A percentile compares a stretch with the other conserved stretches of the same genome.
phyloP scores from a whole-genome alignment of 2,113 vertebrate genomes.

The Perca fluviatilis region DNA sequence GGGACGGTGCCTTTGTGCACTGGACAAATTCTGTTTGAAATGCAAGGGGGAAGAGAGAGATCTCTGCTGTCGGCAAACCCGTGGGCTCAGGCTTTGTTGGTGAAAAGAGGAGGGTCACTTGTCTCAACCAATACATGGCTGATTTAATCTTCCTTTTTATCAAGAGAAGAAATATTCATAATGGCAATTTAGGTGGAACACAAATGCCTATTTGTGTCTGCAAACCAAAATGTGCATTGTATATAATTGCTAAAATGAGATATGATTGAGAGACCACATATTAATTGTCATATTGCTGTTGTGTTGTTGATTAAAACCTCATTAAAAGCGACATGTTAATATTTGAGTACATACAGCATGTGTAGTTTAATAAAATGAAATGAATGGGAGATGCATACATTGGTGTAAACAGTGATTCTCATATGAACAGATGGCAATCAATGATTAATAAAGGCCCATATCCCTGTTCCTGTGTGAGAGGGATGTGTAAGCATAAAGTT shows the following conservation, averaged over 20 bases:
- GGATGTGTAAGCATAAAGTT: not conserved
- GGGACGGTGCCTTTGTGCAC: constrained; percentile 68
- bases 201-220: not conserved
- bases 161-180: constrained; percentile 7
- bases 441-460: not conserved
- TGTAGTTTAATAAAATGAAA: not conserved
- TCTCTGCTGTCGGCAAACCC: constrained; percentile 45
- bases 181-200: not conserved
- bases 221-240: not conserved
- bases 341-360: not conserved
- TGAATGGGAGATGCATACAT: not conserved
- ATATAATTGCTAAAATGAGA: not conserved
- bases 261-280: not conserved
- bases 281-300: not conserved
- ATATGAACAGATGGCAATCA: not conserved
- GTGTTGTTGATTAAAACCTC: not conserved
- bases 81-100: constrained; percentile 49
- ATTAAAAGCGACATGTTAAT: not conserved
- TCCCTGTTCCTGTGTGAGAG: too few species aligned
- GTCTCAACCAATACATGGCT: constrained; percentile 29
- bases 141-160: constrained; percentile 2
- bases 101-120: constrained; percentile 44
- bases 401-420: not conserved
- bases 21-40: constrained; percentile 79
- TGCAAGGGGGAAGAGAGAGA: constrained; percentile 49